Conservation (phyloP, 2,113 vertebrate genomes). For the Tricholaema leucomelas region DNA sequence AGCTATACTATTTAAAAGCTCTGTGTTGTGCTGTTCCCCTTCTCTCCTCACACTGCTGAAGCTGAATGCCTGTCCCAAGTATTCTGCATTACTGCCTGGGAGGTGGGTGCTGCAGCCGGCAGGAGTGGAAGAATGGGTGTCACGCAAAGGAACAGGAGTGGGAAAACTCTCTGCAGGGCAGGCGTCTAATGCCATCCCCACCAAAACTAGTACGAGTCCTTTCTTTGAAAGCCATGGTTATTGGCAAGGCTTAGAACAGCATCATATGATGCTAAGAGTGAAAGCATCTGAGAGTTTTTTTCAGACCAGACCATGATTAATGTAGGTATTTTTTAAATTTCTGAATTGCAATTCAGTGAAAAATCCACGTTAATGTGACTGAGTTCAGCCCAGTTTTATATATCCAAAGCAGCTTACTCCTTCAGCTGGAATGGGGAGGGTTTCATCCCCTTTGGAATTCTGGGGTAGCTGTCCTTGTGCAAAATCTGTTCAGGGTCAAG, state of each 20-base stretch:
- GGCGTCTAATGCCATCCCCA: neutral
- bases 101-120: neutral
- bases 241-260: neutral
- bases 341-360: accelerated
- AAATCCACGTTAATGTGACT: neutral
- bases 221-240: neutral
- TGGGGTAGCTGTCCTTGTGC: conserved; percentile 17
- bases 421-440: neutral
- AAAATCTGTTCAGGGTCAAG: conserved; percentile 29
- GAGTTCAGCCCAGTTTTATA: neutral
- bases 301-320: neutral
- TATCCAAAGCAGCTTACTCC: neutral
- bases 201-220: accelerated
- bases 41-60: neutral
- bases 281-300: neutral
- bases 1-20: neutral
- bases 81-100: neutral
- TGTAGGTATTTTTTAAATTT: neutral
- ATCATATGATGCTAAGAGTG: neutral
- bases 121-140: accelerated
- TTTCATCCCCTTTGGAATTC: conserved; percentile 19
- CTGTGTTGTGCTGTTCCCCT: neutral
- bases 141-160: accelerated
- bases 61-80: neutral
- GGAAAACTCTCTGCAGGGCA: neutral